Percentiles rank a stretch among this genome's conserved stretches.
Evolutionary conservation across 2,113 vertebrate species (phyloP).

Genomic region (Lampris incognitus): DNA sequence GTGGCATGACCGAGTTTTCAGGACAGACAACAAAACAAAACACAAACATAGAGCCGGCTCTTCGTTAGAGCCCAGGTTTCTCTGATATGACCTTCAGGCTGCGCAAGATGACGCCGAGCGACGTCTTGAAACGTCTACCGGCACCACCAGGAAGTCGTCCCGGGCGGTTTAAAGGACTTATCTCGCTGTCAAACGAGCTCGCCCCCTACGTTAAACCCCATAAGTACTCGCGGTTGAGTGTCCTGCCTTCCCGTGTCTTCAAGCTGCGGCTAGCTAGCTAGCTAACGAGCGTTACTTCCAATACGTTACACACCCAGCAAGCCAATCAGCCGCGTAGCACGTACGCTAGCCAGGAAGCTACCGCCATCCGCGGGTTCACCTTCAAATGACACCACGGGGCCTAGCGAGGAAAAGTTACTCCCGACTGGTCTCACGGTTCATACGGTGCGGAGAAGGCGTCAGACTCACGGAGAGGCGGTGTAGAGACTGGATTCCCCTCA

Average conservation of each 20-base stretch:
- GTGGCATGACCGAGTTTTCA: no score
- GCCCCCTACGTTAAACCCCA: no score
- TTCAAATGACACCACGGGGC: not conserved
- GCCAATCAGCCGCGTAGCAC: conserved; percentile 34
- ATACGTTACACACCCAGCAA: conserved; percentile 8
- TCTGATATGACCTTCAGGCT: conserved; percentile 68
- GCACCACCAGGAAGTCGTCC: not conserved
- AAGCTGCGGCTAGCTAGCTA: not conserved
- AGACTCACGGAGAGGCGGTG: conserved; percentile 74
- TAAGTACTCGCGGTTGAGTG: no score
- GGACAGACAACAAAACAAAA: no score
- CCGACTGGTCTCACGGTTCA: fast-evolving
- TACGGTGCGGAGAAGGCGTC: not conserved
- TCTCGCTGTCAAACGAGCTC: no score
- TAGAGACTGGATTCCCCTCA: conserved; percentile 75
- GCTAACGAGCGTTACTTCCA: not conserved
- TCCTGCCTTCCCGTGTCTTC: not conserved
- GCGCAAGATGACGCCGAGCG: conserved; percentile 7
- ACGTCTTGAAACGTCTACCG: not conserved
- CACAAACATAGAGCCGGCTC: no score
- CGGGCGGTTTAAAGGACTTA: no score
- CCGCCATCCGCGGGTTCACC: not conserved
- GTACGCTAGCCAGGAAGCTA: conserved; percentile 23
- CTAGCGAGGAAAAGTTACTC: not conserved
- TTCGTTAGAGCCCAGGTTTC: not conserved